These are phyloP conservation scores for Cosmorhoe ocellata DNA, from an alignment of 2,888 invertebrate genomes.

Conservation along the genomic window DNA sequence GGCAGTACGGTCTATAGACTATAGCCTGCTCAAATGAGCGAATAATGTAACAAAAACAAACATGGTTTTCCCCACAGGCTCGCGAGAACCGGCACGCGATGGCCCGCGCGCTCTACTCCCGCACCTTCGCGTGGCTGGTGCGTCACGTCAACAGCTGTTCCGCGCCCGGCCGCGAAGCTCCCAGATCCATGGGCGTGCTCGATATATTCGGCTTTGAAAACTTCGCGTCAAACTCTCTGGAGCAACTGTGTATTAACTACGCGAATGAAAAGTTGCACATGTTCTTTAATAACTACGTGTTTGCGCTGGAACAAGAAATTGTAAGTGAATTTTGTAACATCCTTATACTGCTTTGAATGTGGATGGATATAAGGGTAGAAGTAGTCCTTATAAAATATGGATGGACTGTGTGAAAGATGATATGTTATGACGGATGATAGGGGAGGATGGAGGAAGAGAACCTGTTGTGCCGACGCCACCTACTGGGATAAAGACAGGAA, in stretches of 20 bases:
- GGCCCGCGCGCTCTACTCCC: slow-evolving; percentile 94
- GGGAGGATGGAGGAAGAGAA: too few species aligned
- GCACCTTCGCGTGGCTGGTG: slow-evolving; percentile 96
- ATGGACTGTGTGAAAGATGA: too few species aligned
- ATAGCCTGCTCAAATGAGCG: too few species aligned
- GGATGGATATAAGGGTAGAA: too few species aligned
- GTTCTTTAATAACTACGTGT: slow-evolving; percentile 98
- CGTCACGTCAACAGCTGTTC: slow-evolving; percentile 96
- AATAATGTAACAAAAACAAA: too few species aligned
- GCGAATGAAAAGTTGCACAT: slow-evolving; percentile 97
- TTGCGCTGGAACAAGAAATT: slow-evolving; percentile 95
- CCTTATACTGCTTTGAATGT: too few species aligned
- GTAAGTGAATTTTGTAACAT: slow-evolving; percentile 81
- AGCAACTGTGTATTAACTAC: slow-evolving; percentile 96
- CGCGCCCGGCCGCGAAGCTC: slow-evolving; percentile 91
- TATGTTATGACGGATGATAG: too few species aligned
- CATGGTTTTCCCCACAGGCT: slow-evolving; percentile 83
- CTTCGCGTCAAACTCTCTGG: slow-evolving; percentile 94
- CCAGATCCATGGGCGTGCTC: slow-evolving; percentile 91
- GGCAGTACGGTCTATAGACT: too few species aligned
- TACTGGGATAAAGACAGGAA: too few species aligned
- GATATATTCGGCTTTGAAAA: slow-evolving; percentile 98
- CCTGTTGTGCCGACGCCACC: too few species aligned
- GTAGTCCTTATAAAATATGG: too few species aligned
- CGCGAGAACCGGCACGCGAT: slow-evolving; percentile 95